Conservation (phyloP, 2,888 invertebrate genomes). For the Drosophila phalerata region DNA sequence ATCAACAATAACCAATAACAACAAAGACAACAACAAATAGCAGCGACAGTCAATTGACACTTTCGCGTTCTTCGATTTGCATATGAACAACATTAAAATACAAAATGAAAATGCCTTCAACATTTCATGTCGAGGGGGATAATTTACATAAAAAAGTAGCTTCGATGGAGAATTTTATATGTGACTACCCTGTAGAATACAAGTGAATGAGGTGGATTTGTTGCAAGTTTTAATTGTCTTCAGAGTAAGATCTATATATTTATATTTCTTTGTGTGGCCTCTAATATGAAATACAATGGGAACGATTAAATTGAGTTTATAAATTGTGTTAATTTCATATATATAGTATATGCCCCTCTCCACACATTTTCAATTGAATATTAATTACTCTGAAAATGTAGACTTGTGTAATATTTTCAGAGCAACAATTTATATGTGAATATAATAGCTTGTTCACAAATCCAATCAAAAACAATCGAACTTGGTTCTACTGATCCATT, state of each 20-base stretch:
- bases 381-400: constrained; percentile 1
- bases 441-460: not conserved
- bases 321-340: not conserved
- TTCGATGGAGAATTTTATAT: constrained; percentile 28
- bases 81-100: constrained; percentile 55
- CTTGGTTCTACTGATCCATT: not conserved
- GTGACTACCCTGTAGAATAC: not conserved
- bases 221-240: not conserved
- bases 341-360: not conserved
- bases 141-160: constrained; percentile 42
- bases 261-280: too few relatives aligned
- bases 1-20: constrained; percentile 15
- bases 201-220: not conserved
- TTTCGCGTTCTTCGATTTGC: constrained; percentile 68
- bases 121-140: constrained; percentile 18
- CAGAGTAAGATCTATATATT: too few relatives aligned
- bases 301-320: not conserved
- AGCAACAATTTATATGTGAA: not conserved
- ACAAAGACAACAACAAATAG: constrained; percentile 28
- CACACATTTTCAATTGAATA: constrained; percentile 3
- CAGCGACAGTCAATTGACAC: constrained; percentile 61
- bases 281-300: not conserved
- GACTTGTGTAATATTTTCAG: constrained; percentile 2
- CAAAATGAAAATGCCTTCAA: constrained; percentile 48
- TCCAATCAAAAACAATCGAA: not conserved